Evolutionary conservation across 2,888 invertebrate species (phyloP).

Genomic region (Ceratothoa steindachneri): DNA sequence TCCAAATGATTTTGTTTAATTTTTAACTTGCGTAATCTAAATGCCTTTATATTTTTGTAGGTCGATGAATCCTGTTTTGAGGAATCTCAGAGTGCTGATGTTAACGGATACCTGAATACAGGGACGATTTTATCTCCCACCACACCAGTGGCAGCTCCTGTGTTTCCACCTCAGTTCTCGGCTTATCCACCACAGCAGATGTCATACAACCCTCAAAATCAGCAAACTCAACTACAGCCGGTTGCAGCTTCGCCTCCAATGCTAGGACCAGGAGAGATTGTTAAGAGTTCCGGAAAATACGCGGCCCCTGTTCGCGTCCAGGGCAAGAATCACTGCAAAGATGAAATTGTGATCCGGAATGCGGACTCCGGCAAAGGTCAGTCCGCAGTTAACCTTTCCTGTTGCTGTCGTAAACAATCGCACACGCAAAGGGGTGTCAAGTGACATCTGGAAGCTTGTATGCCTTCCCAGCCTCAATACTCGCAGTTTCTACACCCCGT

Average conservation of each 20-base stretch:
- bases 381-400: not conserved
- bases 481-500: no score
- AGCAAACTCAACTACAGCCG: not conserved
- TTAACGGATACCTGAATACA: not conserved
- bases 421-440: no score
- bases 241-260: conserved; percentile 39
- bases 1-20: no score
- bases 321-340: conserved; percentile 88
- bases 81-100: not conserved
- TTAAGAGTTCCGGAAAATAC: conserved; percentile 84
- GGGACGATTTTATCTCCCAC: not conserved
- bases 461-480: no score
- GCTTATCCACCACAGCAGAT: not conserved
- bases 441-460: no score
- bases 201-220: not conserved
- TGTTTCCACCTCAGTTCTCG: not conserved
- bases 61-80: not conserved
- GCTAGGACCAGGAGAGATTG: conserved; percentile 75
- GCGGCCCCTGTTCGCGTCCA: conserved; percentile 82
- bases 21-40: no score
- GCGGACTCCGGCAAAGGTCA: conserved; percentile 47
- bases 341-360: conserved; percentile 76
- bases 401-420: not conserved
- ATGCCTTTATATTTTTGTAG: no score
- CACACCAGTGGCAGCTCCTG: not conserved